Conservation (phyloP, 2,888 invertebrate species). For the Ecdyonurus torrentis region DNA sequence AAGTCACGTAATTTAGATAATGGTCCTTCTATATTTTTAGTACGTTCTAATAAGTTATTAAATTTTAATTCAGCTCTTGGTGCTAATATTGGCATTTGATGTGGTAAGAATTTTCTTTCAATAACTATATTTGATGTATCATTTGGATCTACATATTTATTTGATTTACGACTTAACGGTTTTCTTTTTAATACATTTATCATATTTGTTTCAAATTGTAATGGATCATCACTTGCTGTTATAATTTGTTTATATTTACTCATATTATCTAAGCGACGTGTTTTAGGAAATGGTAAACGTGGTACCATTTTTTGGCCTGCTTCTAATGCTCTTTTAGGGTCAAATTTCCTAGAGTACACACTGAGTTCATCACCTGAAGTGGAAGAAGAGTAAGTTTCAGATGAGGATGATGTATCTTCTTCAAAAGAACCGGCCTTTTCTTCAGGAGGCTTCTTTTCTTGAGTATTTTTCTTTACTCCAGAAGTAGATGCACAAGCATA, state of each 20-base stretch:
- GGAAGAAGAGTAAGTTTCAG: background rate
- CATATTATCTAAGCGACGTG: background rate
- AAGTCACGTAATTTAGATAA: background rate
- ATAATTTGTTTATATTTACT: background rate
- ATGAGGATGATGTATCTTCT: background rate
- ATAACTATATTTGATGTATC: background rate
- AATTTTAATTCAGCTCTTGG: background rate
- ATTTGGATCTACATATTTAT: background rate
- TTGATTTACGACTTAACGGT: background rate
- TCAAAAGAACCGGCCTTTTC: no score
- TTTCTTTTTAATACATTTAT: background rate
- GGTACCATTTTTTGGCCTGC: background rate
- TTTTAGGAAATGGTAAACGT: constrained; percentile 1
- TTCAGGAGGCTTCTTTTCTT: no score
- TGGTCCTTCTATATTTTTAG: background rate
- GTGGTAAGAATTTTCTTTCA: background rate
- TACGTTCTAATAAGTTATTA: background rate
- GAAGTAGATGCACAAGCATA: no score
- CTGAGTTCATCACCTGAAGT: background rate
- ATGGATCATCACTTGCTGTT: background rate
- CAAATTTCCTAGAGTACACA: background rate
- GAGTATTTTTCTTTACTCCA: no score
- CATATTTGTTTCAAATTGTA: background rate
- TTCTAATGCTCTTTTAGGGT: background rate
- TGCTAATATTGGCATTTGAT: background rate